These are phyloP conservation scores for Rhegmatorhina hoffmannsi DNA, from an alignment of 2,113 vertebrate genomes.

Conservation along the genomic window DNA sequence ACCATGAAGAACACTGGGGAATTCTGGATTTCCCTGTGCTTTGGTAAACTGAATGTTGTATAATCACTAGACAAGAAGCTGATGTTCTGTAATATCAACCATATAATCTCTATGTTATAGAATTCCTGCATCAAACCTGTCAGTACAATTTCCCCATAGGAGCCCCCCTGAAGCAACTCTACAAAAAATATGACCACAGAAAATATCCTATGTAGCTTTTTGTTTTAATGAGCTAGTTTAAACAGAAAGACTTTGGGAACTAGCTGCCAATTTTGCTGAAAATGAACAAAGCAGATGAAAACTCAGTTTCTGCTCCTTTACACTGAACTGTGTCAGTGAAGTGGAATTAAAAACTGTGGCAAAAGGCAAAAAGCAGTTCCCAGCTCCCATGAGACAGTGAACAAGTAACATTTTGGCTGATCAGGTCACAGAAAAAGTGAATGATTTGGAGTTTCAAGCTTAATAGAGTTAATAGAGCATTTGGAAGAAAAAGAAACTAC, in stretches of 20 bases:
- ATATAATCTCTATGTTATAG: constrained; percentile 4
- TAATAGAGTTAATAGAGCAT: neutral
- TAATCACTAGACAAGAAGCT: constrained; percentile 7
- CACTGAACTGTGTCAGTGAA: neutral
- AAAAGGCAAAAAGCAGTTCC: neutral
- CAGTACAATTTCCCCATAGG: neutral
- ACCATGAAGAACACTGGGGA: neutral
- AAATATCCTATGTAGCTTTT: neutral
- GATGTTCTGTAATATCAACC: neutral
- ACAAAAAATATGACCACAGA: neutral
- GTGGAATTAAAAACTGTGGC: neutral
- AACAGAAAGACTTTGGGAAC: neutral
- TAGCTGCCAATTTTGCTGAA: neutral
- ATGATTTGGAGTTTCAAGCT: neutral
- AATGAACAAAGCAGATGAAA: constrained; percentile 1
- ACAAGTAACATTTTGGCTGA: neutral
- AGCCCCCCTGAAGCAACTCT: neutral
- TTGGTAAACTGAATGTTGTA: neutral
- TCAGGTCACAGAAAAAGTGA: neutral
- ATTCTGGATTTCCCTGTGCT: neutral
- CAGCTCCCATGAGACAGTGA: neutral
- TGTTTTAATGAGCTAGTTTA: constrained; percentile 1
- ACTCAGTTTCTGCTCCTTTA: neutral
- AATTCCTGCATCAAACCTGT: constrained; percentile 2
- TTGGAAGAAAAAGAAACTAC: neutral